Evolutionary conservation across 92 coral and sea anemone species (phyloP).

Genomic region (Palythoa grandiflora): DNA sequence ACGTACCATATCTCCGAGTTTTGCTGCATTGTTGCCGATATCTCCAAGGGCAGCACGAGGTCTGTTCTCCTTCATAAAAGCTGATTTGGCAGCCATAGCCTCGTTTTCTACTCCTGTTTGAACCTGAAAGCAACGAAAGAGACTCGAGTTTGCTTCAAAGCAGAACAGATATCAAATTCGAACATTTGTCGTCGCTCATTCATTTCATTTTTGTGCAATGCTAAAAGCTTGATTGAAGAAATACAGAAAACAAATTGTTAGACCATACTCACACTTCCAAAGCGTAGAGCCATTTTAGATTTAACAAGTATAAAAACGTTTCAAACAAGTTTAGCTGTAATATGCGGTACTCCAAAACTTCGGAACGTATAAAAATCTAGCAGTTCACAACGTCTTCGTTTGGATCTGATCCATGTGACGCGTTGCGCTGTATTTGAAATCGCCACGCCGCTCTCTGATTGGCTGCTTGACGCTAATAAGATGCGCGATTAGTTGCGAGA

Average conservation of each 20-base stretch:
- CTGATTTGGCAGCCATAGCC: slow-evolving; percentile 62
- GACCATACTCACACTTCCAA: slow-evolving; percentile 81
- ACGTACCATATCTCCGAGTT: slow-evolving; percentile 31
- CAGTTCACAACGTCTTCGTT: slow-evolving; percentile 62
- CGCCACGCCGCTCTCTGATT: slow-evolving; percentile 90
- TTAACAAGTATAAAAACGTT: too few species aligned
- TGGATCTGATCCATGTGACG: slow-evolving; percentile 65
- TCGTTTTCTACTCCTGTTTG: slow-evolving; percentile 76
- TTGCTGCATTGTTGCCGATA: slow-evolving; percentile 80
- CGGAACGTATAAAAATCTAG: background rate
- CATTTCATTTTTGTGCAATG: too few species aligned
- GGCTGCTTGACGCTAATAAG: slow-evolving; percentile 56
- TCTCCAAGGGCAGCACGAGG: slow-evolving; percentile 97
- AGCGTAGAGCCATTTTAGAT: slow-evolving; percentile 79
- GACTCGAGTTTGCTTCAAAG: background rate
- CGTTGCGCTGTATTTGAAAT: slow-evolving; percentile 86
- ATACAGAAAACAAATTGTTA: background rate
- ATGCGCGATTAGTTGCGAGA: slow-evolving; percentile 25
- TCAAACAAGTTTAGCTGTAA: background rate
- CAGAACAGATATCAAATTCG: background rate
- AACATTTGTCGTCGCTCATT: background rate
- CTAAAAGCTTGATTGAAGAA: too few species aligned
- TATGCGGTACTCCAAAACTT: background rate
- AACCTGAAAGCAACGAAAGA: slow-evolving; percentile 56
- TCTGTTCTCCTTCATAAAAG: slow-evolving; percentile 61